Evolutionary conservation across 1,140 invertebrate genomes (phyloP), one percentile per base, ranked within the genome.

Genomic region (Caerostris darwini): DNA sequence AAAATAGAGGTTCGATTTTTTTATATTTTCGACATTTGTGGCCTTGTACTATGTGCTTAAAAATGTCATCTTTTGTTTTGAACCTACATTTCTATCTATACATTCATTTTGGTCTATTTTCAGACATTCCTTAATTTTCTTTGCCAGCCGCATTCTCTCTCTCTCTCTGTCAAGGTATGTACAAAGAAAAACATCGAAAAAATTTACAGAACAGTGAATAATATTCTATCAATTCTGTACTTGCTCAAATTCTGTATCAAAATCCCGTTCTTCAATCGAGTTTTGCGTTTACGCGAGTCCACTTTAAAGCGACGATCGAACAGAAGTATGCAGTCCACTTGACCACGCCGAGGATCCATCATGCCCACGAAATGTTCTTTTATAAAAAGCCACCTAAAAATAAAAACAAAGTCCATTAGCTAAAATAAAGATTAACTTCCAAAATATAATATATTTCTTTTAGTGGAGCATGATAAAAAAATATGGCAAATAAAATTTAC

Each of bases 301-400:
- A 99, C 98, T 96, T 98, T 97, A 96, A 99, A 99, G 12, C 97
- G 97, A 95, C 97, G 97, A 96, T 99, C 99, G 96, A 99, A 98
- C 19, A 99, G 96, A 96, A 99, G 97, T 6, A 99, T 97, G 69
- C 97, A 97, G 94, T 98, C 97, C 10, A 98, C 96, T 59, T 96
- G 96, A 3, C 98, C 98, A 95, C 97, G 97, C 82, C 97, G 97
- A 0, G 98, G 98, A 89, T 97, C 97, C 3, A 99, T 97, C 96
- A 99, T 99, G 0, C 98, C 98, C 85, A 99, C 97, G 96, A 97
- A 99, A 0, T 98, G 98, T 95, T 99, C 99, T 96, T 99, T 99
- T 3, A 99, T 97, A 82, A 99, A 97, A 57, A 99, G 97, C 98
- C 99, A 99, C 82, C 96, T 96, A 95, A 4, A 95, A 94, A 19